These are phyloP conservation scores for Luffia ferchaultella DNA, from an alignment of 2,888 invertebrate species.

Conservation along the genomic window DNA sequence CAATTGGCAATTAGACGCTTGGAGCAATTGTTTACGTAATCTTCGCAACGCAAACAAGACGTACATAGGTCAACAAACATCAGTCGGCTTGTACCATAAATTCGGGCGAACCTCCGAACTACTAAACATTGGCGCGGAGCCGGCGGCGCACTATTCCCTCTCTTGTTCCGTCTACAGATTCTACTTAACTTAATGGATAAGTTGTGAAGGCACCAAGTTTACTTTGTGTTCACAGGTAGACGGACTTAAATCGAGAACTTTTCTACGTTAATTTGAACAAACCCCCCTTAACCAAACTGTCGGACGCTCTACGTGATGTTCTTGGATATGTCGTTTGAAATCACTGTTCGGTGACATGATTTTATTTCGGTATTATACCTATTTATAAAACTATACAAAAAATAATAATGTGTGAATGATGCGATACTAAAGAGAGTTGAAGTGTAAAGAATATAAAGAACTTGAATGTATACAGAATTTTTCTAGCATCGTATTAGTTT, in stretches of 20 bases:
- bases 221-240: conserved; percentile 65
- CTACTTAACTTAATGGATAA: conserved; percentile 66
- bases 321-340: too few relatives aligned
- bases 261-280: conserved; percentile 63
- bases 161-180: conserved; percentile 58
- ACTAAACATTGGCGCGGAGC: conserved; percentile 23
- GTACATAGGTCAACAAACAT: conserved; percentile 29
- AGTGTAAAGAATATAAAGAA: too few relatives aligned
- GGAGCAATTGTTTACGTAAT: neutral
- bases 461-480: too few relatives aligned
- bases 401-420: too few relatives aligned
- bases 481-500: too few relatives aligned
- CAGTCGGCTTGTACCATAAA: conserved; percentile 38
- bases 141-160: conserved; percentile 38
- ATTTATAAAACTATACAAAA: too few relatives aligned
- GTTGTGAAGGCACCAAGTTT: conserved; percentile 61
- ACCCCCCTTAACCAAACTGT: conserved; percentile 52
- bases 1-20: neutral
- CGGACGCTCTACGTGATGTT: conserved; percentile 39
- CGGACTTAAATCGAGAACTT: conserved; percentile 61
- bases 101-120: conserved; percentile 47
- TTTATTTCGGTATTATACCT: too few relatives aligned
- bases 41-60: conserved; percentile 16
- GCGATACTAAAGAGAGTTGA: too few relatives aligned
- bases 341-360: too few relatives aligned